Conservation (phyloP, 2,113 vertebrate genomes). For the Eurypyga helias region DNA sequence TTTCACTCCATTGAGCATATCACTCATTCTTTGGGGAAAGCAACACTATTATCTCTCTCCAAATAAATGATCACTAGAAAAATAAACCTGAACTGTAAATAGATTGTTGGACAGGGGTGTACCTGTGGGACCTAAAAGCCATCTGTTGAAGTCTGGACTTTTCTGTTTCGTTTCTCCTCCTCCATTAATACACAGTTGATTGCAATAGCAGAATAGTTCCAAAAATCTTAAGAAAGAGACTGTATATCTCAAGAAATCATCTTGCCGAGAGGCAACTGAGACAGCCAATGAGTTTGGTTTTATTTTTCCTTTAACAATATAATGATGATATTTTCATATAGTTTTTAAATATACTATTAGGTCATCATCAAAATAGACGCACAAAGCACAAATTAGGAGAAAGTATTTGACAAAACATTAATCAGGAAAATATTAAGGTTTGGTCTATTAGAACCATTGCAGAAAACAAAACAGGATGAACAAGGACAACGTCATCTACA, state of each 20-base stretch:
- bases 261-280: neutral
- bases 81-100: conserved; percentile 35
- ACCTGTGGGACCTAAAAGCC: neutral
- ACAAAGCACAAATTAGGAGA: neutral
- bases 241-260: neutral
- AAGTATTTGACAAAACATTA: rapidly evolving
- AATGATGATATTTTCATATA: neutral
- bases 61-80: conserved; percentile 18
- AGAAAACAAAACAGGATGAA: neutral
- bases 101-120: conserved; percentile 44
- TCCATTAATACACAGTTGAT: neutral
- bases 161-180: neutral
- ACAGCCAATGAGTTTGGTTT: neutral
- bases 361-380: neutral
- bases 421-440: neutral
- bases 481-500: rapidly evolving
- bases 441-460: neutral
- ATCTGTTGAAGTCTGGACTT: conserved; percentile 31
- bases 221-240: neutral
- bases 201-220: neutral
- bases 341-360: neutral
- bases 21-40: neutral
- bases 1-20: neutral
- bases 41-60: neutral
- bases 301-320: neutral